These are phyloP conservation scores for Molossus alvarezi DNA, from an alignment of 2,797 vertebrate species.

Conservation along the genomic window DNA sequence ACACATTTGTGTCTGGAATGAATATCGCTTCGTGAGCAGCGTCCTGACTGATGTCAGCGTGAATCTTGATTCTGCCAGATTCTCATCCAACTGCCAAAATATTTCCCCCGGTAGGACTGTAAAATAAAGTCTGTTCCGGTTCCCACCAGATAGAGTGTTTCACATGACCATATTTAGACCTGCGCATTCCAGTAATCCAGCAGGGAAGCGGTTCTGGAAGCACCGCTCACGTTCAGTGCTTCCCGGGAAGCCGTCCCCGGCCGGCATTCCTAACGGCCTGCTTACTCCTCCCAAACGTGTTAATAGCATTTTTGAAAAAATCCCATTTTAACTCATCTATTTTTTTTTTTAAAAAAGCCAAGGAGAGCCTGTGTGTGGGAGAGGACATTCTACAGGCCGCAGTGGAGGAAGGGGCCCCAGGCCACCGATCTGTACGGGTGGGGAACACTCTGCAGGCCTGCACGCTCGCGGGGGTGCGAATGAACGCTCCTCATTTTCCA, in stretches of 20 bases:
- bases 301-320: slow-evolving; percentile 75
- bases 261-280: slow-evolving; percentile 62
- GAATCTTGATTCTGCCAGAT: slow-evolving; percentile 74
- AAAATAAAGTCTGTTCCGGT: slow-evolving; percentile 74
- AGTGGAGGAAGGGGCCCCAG: not conserved
- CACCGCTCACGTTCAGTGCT: slow-evolving; percentile 69
- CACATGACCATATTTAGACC: slow-evolving; percentile 78
- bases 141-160: slow-evolving; percentile 77
- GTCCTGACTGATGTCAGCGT: slow-evolving; percentile 65
- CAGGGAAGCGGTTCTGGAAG: slow-evolving; percentile 72
- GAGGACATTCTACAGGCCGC: not conserved
- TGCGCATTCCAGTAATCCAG: slow-evolving; percentile 73
- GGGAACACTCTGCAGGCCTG: not conserved
- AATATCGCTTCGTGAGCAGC: slow-evolving; percentile 57
- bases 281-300: slow-evolving; percentile 66
- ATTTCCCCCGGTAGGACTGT: slow-evolving; percentile 67
- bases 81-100: slow-evolving; percentile 78
- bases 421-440: slow-evolving; percentile 21
- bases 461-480: not conserved
- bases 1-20: slow-evolving; percentile 57
- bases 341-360: not conserved
- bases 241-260: slow-evolving; percentile 53
- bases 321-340: slow-evolving; percentile 59
- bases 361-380: slow-evolving; percentile 54
- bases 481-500: slow-evolving; percentile 18